Evolutionary conservation across 1,140 invertebrate genomes (phyloP).

Genomic region (Drosophila orena): DNA sequence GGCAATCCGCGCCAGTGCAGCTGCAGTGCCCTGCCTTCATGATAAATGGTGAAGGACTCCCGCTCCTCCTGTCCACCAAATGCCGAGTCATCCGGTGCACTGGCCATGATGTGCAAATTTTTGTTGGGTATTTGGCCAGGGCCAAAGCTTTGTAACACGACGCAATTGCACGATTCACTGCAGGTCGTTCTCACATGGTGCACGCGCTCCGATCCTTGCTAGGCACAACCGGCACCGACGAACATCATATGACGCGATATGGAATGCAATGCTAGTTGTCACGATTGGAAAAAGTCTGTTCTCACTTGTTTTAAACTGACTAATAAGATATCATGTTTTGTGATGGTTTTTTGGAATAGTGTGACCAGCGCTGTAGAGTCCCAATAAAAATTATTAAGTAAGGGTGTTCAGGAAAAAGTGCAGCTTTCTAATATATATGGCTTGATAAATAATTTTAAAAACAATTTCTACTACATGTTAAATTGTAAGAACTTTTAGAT

Average conservation of each 20-base stretch:
- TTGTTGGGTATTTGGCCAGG: conserved; percentile 38
- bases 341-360: conserved; percentile 55
- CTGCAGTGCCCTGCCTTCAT: conserved; percentile 47
- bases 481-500: too few relatives aligned
- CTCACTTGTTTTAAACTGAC: conserved; percentile 31
- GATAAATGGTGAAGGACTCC: conserved; percentile 58
- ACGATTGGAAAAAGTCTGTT: not conserved
- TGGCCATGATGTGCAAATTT: conserved; percentile 40
- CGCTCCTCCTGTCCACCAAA: conserved; percentile 15
- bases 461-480: too few relatives aligned
- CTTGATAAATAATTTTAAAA: too few relatives aligned
- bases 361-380: conserved; percentile 31
- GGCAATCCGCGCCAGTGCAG: conserved; percentile 65
- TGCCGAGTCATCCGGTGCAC: conserved; percentile 20
- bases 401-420: not conserved
- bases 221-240: not conserved
- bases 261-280: conserved; percentile 5
- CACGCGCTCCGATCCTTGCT: not conserved
- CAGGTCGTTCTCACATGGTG: conserved; percentile 23
- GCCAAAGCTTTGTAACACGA: conserved; percentile 49
- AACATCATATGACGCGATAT: conserved; percentile 7
- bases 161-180: conserved; percentile 34
- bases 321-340: conserved; percentile 63
- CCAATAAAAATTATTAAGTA: conserved; percentile 3
- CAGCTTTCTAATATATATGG: too few relatives aligned